Conservation (phyloP, 2,113 vertebrate species). For the Malurus elegans region DNA sequence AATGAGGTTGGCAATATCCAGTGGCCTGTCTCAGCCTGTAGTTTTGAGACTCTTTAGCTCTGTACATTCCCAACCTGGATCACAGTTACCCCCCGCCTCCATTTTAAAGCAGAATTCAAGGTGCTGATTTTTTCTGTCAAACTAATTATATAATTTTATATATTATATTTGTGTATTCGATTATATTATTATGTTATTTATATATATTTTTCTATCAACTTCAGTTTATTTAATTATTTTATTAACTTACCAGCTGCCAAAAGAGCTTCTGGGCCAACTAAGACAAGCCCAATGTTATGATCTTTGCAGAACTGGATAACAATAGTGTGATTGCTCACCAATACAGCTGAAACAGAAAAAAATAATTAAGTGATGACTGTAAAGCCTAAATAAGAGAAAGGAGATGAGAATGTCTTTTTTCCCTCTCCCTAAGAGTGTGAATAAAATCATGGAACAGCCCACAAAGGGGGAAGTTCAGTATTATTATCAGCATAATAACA, state of each 20-base stretch:
- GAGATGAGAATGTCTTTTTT: not conserved
- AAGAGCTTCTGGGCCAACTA: conserved; percentile 83
- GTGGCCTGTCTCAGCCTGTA: not conserved
- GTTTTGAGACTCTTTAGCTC: not conserved
- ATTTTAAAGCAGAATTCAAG: not conserved
- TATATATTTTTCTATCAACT: not conserved
- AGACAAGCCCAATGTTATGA: conserved; percentile 81
- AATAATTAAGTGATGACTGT: not conserved
- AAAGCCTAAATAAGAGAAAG: not conserved
- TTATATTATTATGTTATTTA: not conserved
- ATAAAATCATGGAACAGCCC: not conserved
- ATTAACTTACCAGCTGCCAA: conserved; percentile 76
- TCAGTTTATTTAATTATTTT: not conserved
- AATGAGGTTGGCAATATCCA: not conserved
- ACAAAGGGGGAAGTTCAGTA: not conserved
- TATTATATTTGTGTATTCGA: too few species aligned
- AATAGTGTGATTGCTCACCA: conserved; percentile 81
- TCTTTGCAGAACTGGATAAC: conserved; percentile 86
- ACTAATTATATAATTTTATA: not conserved
- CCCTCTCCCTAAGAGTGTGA: not conserved
- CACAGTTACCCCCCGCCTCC: not conserved
- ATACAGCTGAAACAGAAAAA: conserved; percentile 73
- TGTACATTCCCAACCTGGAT: not conserved
- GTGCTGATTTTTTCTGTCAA: not conserved
- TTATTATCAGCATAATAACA: not conserved